Evolutionary conservation across 2,888 invertebrate species (phyloP), one percentile per base, ranked within the genome.

Genomic region (Cremastobaeus sp.): DNA sequence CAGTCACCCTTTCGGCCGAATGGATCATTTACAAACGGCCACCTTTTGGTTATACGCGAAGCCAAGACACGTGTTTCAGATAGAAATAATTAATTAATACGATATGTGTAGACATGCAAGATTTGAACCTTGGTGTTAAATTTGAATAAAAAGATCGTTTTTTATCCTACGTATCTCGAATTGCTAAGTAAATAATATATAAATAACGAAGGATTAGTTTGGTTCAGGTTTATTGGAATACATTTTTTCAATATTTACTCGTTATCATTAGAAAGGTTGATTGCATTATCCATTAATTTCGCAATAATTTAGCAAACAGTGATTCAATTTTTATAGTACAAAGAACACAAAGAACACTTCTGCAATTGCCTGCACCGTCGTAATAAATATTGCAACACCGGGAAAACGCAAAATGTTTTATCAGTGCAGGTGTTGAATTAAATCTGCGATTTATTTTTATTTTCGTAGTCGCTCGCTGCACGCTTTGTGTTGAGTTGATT

Each of bases 11-110:
- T 35, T 35, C 21, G 71, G 47, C 12, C 17, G 50, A 32, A 39
- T 50, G 52, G 71, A 72, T 72, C 71, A 47, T 72, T 72, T 72
- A 72, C 65, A 59, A 72, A 52, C 54, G 43, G 52, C 28, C 48
- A 55, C 30, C 64, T 71, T 64, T 64, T 71, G 70, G 64, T 72
- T 28, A 66, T 25, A 18, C 15, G 43, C 28, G 25, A n/a, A n/a
- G 32, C 54, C 35, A 28, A 30, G 48, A 72, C 72, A 72, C 72
- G 60, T 72, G 72, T 72, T 72, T 54, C 66, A 66, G 60, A 66
- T 72, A 60, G 47, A 66, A 47, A 34, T 59, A 47, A 72, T 52
- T 48, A 43, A 59, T 57, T 45, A n/a, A n/a, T 59, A 64, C 11
- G 55, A 54, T 14, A 28, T 12, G 21, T 1, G 37, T 21, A n/a